Percentiles rank a stretch among this genome's conserved stretches.
Evolutionary conservation across 2,797 vertebrate genomes (phyloP).

Genomic region (Sebastes trivittatus): DNA sequence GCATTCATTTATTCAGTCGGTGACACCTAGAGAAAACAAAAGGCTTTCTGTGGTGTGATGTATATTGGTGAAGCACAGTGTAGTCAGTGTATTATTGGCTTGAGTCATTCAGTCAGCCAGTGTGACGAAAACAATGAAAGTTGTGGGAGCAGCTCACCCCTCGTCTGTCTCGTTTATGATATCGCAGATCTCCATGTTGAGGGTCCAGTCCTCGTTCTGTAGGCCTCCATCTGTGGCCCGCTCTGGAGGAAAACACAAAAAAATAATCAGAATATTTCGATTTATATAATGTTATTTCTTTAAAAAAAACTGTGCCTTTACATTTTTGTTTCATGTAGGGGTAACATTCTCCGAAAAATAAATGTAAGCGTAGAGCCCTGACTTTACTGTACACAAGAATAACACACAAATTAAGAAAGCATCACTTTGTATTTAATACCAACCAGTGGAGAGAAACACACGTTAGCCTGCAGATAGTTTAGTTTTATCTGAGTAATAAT

Average conservation of each 20-base stretch:
- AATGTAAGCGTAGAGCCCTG: neutral
- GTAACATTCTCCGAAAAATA: neutral
- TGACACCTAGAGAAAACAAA: slow-evolving; percentile 54
- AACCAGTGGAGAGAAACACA: neutral
- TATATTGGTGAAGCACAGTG: slow-evolving; percentile 23
- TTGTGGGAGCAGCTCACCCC: slow-evolving; percentile 83
- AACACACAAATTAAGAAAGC: neutral
- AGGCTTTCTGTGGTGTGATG: slow-evolving; percentile 28
- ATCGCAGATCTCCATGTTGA: slow-evolving; percentile 99
- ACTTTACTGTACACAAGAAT: neutral
- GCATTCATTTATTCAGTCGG: slow-evolving; percentile 18
- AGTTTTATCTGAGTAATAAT: neutral
- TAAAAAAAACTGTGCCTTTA: neutral
- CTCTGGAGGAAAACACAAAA: slow-evolving; percentile 82
- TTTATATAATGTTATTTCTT: neutral
- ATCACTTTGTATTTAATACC: neutral
- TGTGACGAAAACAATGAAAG: slow-evolving; percentile 31
- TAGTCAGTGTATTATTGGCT: slow-evolving; percentile 41
- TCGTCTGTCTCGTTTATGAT: slow-evolving; percentile 99
- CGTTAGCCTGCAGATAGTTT: neutral
- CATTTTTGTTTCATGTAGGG: neutral
- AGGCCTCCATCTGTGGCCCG: slow-evolving; percentile 97
- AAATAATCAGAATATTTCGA: neutral
- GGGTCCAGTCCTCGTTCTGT: slow-evolving; percentile 96
- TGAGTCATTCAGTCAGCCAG: slow-evolving; percentile 28